Conservation (phyloP, 2,113 vertebrate species). For the Platichthys stellatus region DNA sequence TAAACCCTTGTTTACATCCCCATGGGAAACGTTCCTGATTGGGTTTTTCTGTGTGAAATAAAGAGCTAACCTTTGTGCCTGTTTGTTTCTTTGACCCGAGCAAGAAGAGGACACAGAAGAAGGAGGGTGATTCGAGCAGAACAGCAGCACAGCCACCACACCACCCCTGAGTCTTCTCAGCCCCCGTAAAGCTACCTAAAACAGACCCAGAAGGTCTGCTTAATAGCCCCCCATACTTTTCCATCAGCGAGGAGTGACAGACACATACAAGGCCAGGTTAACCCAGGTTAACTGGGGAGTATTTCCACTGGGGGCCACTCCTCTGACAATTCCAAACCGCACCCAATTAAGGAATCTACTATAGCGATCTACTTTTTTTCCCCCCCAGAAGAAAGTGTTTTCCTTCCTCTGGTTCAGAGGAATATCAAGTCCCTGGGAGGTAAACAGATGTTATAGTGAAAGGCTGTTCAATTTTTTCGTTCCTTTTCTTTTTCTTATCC, state of each 20-base stretch:
- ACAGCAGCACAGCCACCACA: not conserved
- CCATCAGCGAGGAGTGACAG: constrained; percentile 30
- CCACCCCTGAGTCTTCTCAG: constrained; percentile 1
- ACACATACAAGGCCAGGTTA: constrained; percentile 49
- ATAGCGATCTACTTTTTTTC: constrained; percentile 33
- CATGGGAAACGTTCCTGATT: not conserved
- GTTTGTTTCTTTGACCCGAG: constrained; percentile 26
- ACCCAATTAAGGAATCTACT: constrained; percentile 49
- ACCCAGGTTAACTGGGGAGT: constrained; percentile 47
- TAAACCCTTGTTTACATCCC: constrained; percentile 30
- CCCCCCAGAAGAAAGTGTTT: not conserved
- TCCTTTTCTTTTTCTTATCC: constrained; percentile 22
- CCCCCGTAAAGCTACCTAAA: constrained; percentile 35
- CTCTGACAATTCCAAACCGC: constrained; percentile 36
- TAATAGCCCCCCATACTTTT: constrained; percentile 45
- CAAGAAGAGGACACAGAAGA: not conserved
- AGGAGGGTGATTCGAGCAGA: constrained; percentile 29
- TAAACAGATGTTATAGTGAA: constrained; percentile 32
- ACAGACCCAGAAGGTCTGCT: constrained; percentile 46
- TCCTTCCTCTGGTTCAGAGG: not conserved
- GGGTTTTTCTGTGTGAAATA: not conserved
- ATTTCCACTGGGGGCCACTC: constrained; percentile 54
- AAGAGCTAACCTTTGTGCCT: constrained; percentile 9
- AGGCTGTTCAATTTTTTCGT: not conserved
- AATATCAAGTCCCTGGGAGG: constrained; percentile 15